phyloP scores from a whole-genome alignment of 2,113 vertebrate genomes.

The Phalacrocorax aristotelis region DNA sequence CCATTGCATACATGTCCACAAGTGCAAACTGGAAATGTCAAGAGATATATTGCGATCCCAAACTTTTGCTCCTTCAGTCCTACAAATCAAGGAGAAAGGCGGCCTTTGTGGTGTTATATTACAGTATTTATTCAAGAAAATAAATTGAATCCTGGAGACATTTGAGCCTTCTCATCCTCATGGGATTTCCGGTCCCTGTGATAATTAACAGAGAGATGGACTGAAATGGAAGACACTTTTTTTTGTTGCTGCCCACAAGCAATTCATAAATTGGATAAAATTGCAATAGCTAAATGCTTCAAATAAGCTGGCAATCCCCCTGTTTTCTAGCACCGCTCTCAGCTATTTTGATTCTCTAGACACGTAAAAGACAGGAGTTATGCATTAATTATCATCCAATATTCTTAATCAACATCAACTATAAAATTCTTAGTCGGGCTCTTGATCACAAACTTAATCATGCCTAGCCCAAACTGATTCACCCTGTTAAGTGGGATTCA shows the following conservation, averaged over 20 bases:
- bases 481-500: conserved; percentile 36
- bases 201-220: conserved; percentile 13
- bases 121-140: background rate
- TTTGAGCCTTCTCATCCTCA: background rate
- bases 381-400: conserved; percentile 51
- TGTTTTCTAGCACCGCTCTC: background rate
- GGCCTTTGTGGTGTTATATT: background rate
- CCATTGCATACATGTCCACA: background rate
- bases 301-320: background rate
- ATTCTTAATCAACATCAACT: conserved; percentile 53
- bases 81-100: background rate
- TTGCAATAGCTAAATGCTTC: background rate
- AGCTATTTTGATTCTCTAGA: conserved; percentile 31
- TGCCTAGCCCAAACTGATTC: conserved; percentile 45
- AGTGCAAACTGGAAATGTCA: background rate
- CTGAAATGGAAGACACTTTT: background rate
- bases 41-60: fast-evolving
- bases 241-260: background rate
- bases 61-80: background rate
- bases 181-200: background rate
- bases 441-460: conserved; percentile 62
- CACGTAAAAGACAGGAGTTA: conserved; percentile 31
- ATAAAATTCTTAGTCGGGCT: conserved; percentile 33
- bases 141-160: background rate
- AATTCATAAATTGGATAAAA: background rate